These are phyloP conservation scores for Mycetomoellerius zeteki DNA, from an alignment of 1,140 invertebrate genomes.

Conservation along the genomic window DNA sequence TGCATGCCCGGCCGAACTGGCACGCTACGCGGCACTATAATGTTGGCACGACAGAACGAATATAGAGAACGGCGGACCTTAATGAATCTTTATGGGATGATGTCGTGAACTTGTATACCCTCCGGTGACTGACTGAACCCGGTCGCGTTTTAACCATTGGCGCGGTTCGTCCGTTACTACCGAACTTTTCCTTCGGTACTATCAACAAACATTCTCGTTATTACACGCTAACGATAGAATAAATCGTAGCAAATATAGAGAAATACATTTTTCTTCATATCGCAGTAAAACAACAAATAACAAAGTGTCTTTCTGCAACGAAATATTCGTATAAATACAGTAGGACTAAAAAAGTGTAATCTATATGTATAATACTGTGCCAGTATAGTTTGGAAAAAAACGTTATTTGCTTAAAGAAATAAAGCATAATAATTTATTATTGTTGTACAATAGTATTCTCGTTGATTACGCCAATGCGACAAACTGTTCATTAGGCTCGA, in stretches of 20 bases:
- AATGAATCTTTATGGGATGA: conserved; percentile 87
- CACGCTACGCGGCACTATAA: conserved; percentile 82
- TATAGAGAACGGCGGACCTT: conserved; percentile 85
- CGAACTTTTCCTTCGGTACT: conserved; percentile 63
- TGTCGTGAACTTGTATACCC: conserved; percentile 87
- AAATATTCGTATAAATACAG: neutral
- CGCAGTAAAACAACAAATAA: neutral
- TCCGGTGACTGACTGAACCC: conserved; percentile 85
- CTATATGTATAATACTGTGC: too few species aligned
- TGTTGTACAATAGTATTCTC: neutral
- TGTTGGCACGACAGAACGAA: conserved; percentile 84
- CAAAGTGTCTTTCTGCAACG: neutral
- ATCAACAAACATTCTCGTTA: conserved; percentile 2
- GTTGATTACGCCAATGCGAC: conserved; percentile 78
- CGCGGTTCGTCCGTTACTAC: conserved; percentile 73
- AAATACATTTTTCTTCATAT: neutral
- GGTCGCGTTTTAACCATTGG: conserved; percentile 79
- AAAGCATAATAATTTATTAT: neutral
- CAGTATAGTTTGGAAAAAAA: neutral
- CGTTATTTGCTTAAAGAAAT: neutral
- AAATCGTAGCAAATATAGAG: neutral
- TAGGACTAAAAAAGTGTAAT: neutral
- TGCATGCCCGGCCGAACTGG: conserved; percentile 61
- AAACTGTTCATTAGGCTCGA: conserved; percentile 82
- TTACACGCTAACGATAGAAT: neutral